These are phyloP conservation scores for Gorilla gorilla DNA, from an alignment of 2,113 vertebrate genomes.

Conservation along the genomic window DNA sequence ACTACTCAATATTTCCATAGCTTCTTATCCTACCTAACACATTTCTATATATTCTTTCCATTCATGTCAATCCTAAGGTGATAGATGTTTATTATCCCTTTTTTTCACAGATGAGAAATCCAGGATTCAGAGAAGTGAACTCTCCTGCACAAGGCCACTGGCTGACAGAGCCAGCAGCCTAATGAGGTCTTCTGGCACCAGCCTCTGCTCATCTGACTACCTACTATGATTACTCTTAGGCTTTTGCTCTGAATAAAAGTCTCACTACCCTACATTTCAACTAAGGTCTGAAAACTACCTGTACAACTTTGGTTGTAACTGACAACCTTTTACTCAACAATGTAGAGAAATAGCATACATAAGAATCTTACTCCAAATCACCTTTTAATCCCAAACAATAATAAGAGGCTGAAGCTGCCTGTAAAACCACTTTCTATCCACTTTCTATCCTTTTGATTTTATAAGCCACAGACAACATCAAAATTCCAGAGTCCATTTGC, in stretches of 20 bases:
- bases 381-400: not conserved
- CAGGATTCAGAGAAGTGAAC: not conserved
- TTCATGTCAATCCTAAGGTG: not conserved
- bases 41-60: not conserved
- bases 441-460: slow-evolving; percentile 1
- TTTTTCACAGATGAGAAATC: not conserved
- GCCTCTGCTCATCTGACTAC: not conserved
- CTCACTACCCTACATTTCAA: not conserved
- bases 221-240: not conserved
- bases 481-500: not conserved
- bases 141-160: not conserved
- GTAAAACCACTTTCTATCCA: not conserved
- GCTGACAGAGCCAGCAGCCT: not conserved
- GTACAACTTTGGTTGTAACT: not conserved
- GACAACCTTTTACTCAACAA: not conserved
- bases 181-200: not conserved
- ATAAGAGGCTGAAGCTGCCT: not conserved
- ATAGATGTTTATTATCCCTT: not conserved
- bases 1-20: not conserved
- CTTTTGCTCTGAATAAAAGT: not conserved
- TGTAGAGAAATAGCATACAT: not conserved
- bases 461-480: not conserved
- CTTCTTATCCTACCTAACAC: not conserved
- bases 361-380: not conserved
- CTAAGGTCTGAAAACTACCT: not conserved